A percentile compares a stretch with the other conserved stretches of the same genome.
Conservation (phyloP, 2,113 vertebrate species). For the Alectura lathami region DNA sequence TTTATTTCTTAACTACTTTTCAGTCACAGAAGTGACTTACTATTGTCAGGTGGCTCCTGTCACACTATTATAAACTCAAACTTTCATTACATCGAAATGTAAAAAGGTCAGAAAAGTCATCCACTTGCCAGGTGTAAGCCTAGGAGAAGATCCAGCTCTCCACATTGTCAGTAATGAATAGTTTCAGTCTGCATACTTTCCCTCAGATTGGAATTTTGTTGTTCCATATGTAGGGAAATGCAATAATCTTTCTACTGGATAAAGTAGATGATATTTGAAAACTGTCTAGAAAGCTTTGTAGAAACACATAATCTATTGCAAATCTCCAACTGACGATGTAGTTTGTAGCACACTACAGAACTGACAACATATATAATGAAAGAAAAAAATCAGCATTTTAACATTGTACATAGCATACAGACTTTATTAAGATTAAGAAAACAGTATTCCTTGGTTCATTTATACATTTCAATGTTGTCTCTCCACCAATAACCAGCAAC, state of each 20-base stretch:
- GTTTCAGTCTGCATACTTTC: not conserved
- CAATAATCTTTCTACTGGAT: not conserved
- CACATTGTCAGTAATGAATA: slow-evolving; percentile 43
- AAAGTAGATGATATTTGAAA: slow-evolving; percentile 41
- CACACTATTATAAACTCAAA: slow-evolving; percentile 6
- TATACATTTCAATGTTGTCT: not conserved
- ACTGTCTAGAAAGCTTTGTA: not conserved
- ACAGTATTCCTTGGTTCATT: not conserved
- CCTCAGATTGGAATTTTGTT: slow-evolving; percentile 38
- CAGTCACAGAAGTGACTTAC: slow-evolving; percentile 18
- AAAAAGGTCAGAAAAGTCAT: slow-evolving; percentile 43
- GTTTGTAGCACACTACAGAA: not conserved
- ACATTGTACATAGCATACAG: not conserved
- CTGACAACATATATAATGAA: not conserved
- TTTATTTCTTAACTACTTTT: slow-evolving; percentile 59
- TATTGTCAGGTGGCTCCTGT: slow-evolving; percentile 14
- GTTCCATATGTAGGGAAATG: slow-evolving; percentile 39
- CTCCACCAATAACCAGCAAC: not conserved
- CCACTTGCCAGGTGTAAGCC: not conserved
- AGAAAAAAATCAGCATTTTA: not conserved
- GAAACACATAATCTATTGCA: not conserved
- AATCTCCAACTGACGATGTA: not conserved
- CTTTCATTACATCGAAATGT: slow-evolving; percentile 57
- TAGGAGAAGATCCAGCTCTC: not conserved
- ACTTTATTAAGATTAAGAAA: not conserved